Base-by-base conservation (phyloP, 64 coral and sea anemone species). In the Orbicella faveolata region DNA sequence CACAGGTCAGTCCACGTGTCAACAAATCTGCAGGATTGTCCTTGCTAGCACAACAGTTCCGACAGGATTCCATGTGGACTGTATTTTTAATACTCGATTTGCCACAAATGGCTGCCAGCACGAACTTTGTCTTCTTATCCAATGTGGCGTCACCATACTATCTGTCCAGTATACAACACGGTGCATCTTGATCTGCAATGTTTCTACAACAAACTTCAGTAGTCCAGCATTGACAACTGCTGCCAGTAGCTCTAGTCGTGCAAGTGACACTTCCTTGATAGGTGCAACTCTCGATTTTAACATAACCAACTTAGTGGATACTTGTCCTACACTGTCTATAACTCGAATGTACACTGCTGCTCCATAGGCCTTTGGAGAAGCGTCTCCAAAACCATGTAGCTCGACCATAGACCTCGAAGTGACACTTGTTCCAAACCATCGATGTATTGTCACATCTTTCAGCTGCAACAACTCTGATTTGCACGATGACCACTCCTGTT, bases 211-310 rank as follows among this genome's bases (percentile, higher is more conserved):
- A 41, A 77, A 90, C 36, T 74, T 82, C 34, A 82, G 12, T 34
- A 90, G 57, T 13, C 89, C 73, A 20, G 77, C 20, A 90, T 81
- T 90, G 54, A 90, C 65, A 9, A 89, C 87, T 65, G 92, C 87
- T 64, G 86, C 87, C 63, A 89, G 19, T 23, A 93, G 34, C n/a
- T 93, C 92, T 11, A 93, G 87, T 48, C 92, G 15, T 65, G 86
- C 79, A 52, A 89, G 66, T 70, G 87, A 89, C 18, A 93, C 70
- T 48, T 61, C 54, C 57, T 84, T 93, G 6, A 85, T 81, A 57
- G 92, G 92, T 68, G 87, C 92, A 20, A 88, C 87, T 82, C 87
- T 57, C 20, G 67, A 83, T 54, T 89, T 93, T 36, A 79, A 93
- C 52, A 74, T 88, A 21, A 89, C 77, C 6, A 93, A 13, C 16